Evolutionary conservation across 1,140 invertebrate species (phyloP), one percentile per base, ranked within the genome.

Genomic region (Eupristina koningsbergeri): DNA sequence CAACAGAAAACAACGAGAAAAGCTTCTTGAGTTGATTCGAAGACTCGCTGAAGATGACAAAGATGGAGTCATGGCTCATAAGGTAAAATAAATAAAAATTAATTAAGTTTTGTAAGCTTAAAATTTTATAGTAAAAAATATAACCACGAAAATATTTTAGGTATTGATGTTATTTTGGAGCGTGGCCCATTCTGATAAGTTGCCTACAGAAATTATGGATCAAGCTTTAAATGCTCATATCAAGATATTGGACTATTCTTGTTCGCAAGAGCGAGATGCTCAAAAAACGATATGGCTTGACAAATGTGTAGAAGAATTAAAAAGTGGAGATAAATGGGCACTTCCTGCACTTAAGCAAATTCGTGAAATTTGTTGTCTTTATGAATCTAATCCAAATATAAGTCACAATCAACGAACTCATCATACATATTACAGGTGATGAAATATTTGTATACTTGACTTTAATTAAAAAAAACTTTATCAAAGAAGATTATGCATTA

Each of bases 1-100:
- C 34, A 98, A 96, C 90, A 98, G 98, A 92, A 98, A 99, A 91
- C 98, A 99, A 93, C 94, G 98, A 86, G 98, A 99, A 93, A 98
- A 98, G 90, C 93, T 99, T 74, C 93, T 99, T 81, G 98, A 99
- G 93, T 93, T 99, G 82, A 99, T 99, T 87, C 94, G 98, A 83
- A 94, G 98, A 88, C 92, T 99, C 81, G 98, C 98, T 29, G 98
- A 99, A 93, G 98, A 99, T 93, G 98, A 99, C 92, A 99, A 99
- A 91, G 98, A 99, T 92, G 98, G 98, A 82, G 97, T 99, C 26
- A 99, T 99, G 98, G 98, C 98, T 73, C 97, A 98, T 90, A 99
- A 99, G 94, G 96, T 97, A 92, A 86, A 84, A 45, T 29, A 76
- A 80, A 61, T 34, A 75, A 76, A 58, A 81, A 69, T 74, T 79